A percentile compares a stretch with the other conserved stretches of the same genome.
phyloP scores from a whole-genome alignment of 2,113 vertebrate species.

The Pimephales promelas region DNA sequence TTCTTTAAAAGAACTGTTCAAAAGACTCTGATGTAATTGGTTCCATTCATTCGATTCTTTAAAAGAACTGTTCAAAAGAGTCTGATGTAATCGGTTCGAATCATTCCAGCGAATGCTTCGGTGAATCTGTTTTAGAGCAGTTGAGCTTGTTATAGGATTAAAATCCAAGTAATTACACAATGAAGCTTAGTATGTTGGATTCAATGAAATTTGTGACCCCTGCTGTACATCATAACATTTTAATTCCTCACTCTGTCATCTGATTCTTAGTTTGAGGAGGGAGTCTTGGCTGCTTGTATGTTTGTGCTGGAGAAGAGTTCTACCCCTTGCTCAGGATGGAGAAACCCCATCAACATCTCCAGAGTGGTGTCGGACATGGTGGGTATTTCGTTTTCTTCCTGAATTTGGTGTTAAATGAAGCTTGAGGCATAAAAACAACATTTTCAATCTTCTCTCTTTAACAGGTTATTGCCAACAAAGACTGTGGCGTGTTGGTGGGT shows the following conservation, averaged over 20 bases:
- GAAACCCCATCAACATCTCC: constrained; percentile 81
- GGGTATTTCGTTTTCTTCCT: background rate
- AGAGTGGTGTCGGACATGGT: constrained; percentile 78
- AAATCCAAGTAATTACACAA: too few relatives aligned
- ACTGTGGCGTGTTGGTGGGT: constrained; percentile 85
- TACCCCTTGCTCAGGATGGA: constrained; percentile 64
- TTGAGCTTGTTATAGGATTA: too few relatives aligned
- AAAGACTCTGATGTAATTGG: too few relatives aligned
- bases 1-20: too few relatives aligned
- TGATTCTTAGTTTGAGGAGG: constrained; percentile 23
- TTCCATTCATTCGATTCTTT: too few relatives aligned
- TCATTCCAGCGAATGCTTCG: too few relatives aligned
- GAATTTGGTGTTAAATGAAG: background rate
- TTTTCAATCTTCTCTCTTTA: background rate
- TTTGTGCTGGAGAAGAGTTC: constrained; percentile 27
- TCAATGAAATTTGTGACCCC: too few relatives aligned
- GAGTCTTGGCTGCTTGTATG: background rate
- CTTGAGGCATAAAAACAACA: background rate
- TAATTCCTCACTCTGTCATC: background rate
- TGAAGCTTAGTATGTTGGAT: too few relatives aligned
- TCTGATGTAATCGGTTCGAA: too few relatives aligned
- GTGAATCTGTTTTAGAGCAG: too few relatives aligned
- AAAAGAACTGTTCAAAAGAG: too few relatives aligned
- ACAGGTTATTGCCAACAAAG: constrained; percentile 64
- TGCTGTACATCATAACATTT: too few relatives aligned